These are phyloP conservation scores for Chlorocebus sabaeus DNA, from an alignment of 2,113 vertebrate species.

Conservation along the genomic window DNA sequence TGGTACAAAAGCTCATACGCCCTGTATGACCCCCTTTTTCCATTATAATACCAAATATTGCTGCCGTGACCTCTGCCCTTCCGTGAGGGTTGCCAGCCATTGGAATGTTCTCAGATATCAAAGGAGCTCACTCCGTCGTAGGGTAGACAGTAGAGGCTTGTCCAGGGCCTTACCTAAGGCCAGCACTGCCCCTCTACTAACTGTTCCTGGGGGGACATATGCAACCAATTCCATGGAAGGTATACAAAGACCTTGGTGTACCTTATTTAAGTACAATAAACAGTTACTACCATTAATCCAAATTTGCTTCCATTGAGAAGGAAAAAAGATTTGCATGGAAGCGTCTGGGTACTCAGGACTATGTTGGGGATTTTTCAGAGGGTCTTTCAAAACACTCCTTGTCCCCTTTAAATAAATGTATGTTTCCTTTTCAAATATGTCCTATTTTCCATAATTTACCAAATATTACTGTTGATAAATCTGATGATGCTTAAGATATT, in stretches of 20 bases:
- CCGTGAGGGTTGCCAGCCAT: background rate
- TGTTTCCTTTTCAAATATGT: background rate
- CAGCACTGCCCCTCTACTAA: background rate
- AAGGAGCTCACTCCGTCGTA: background rate
- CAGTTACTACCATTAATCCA: background rate
- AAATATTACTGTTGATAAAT: background rate
- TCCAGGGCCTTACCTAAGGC: background rate
- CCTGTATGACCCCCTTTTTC: too few relatives aligned
- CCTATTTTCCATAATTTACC: background rate
- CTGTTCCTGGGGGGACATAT: background rate
- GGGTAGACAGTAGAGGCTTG: background rate
- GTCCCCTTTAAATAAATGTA: background rate
- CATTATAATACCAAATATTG: too few relatives aligned
- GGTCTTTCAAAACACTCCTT: background rate
- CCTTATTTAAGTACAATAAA: background rate
- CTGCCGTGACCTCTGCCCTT: background rate
- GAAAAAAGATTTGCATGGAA: background rate
- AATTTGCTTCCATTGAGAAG: background rate
- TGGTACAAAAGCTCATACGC: background rate
- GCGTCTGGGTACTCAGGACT: background rate
- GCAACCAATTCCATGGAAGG: background rate
- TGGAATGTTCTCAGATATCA: background rate
- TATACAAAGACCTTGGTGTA: background rate
- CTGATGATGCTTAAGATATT: background rate
- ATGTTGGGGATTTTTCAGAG: background rate